Percentiles rank a stretch among this genome's conserved stretches.
Conservation (phyloP, 2,888 invertebrate genomes). For the Rhagium mordax region DNA sequence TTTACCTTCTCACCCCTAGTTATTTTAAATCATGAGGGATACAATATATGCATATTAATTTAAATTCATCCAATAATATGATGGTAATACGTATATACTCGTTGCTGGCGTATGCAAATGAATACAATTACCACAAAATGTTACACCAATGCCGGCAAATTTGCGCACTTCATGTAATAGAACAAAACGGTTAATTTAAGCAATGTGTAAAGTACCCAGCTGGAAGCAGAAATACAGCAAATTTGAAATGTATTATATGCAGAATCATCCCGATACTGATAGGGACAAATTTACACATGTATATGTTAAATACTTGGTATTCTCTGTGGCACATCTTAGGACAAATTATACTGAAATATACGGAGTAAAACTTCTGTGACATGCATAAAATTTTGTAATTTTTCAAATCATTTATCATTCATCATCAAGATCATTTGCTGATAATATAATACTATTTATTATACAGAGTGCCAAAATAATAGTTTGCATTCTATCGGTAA, state of each 20-base stretch:
- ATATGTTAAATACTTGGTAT: neutral
- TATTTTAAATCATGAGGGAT: slow-evolving; percentile 22
- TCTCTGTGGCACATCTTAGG: too few relatives aligned
- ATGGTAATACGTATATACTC: slow-evolving; percentile 39
- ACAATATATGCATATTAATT: slow-evolving; percentile 52
- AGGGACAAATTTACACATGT: slow-evolving; percentile 4
- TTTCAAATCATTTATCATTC: too few relatives aligned
- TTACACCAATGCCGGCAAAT: slow-evolving; percentile 39
- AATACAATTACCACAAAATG: slow-evolving; percentile 42
- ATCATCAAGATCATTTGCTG: too few relatives aligned
- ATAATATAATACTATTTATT: too few relatives aligned
- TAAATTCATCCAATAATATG: slow-evolving; percentile 38
- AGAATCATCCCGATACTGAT: slow-evolving; percentile 1
- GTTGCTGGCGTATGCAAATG: slow-evolving; percentile 37
- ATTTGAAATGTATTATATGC: slow-evolving; percentile 30
- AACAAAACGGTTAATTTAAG: slow-evolving; percentile 40
- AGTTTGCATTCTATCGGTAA: too few relatives aligned
- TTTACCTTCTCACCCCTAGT: neutral
- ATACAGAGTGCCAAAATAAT: too few relatives aligned
- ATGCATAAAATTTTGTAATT: too few relatives aligned
- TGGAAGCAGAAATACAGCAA: slow-evolving; percentile 37
- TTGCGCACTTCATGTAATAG: slow-evolving; percentile 36
- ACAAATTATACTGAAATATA: too few relatives aligned
- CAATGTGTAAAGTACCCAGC: slow-evolving; percentile 30
- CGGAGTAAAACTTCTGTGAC: too few relatives aligned